Percentiles rank a stretch among this genome's conserved stretches.
phyloP scores from a whole-genome alignment of 2,113 vertebrate genomes.

The Donacobius atricapilla region DNA sequence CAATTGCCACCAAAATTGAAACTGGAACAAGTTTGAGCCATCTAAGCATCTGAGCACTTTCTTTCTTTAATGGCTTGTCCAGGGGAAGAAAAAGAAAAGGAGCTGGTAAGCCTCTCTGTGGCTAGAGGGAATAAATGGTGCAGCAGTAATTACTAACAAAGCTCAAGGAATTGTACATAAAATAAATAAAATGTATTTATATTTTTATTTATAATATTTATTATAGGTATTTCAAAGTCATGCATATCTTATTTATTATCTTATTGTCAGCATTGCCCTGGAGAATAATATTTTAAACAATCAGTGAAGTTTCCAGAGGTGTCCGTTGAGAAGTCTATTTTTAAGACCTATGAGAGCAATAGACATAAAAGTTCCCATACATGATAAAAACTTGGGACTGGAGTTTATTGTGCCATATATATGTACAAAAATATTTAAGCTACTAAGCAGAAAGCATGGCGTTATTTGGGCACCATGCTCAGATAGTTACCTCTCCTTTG shows the following conservation, averaged over 20 bases:
- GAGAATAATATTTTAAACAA: not conserved
- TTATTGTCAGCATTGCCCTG: not conserved
- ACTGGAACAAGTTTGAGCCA: not conserved
- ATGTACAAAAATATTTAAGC: not conserved
- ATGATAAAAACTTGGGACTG: not conserved
- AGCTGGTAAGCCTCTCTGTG: not conserved
- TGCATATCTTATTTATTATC: not conserved
- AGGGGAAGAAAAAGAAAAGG: not conserved
- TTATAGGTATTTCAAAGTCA: not conserved
- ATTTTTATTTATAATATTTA: not conserved
- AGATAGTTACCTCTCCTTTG: not conserved
- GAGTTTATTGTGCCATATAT: not conserved
- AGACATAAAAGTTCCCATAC: not conserved
- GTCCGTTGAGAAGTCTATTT: not conserved
- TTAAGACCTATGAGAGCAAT: not conserved
- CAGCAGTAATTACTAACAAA: not conserved
- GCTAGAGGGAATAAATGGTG: not conserved
- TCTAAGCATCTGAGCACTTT: not conserved
- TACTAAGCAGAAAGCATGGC: not conserved
- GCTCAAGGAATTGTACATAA: not conserved
- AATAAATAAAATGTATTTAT: not conserved
- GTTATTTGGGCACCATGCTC: not conserved
- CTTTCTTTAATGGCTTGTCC: not conserved
- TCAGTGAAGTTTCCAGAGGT: not conserved
- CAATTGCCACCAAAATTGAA: not conserved